These are phyloP conservation scores for Lymantria dispar DNA, from an alignment of 2,888 invertebrate genomes.

Conservation along the genomic window DNA sequence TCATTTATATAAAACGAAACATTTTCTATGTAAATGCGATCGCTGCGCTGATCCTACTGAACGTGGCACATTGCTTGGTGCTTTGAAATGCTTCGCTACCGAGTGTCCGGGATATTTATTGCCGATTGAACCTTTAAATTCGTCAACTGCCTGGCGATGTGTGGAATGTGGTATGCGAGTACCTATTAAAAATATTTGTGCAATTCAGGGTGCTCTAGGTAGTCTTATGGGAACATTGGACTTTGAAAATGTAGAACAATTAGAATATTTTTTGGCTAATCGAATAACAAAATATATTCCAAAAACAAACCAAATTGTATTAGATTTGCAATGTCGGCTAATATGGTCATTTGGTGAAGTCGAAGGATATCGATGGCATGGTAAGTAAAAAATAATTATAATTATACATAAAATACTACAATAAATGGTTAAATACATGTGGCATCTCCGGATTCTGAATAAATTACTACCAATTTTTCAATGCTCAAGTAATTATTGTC, in stretches of 20 bases:
- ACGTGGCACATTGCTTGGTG: conserved; percentile 82
- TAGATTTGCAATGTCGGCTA: conserved; percentile 84
- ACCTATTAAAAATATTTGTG: conserved; percentile 74
- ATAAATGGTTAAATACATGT: too few relatives aligned
- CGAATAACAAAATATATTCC: conserved; percentile 82
- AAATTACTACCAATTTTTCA: too few relatives aligned
- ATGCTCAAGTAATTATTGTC: too few relatives aligned
- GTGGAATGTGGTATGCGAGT: conserved; percentile 75
- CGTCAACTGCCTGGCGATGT: conserved; percentile 83
- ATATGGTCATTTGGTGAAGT: conserved; percentile 84
- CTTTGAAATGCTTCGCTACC: conserved; percentile 79
- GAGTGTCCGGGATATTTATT: conserved; percentile 80
- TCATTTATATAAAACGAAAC: conserved; percentile 85
- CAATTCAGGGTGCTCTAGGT: conserved; percentile 77
- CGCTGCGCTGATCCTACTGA: conserved; percentile 87
- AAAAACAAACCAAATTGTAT: conserved; percentile 81
- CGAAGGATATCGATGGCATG: conserved; percentile 80
- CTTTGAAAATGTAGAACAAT: conserved; percentile 72
- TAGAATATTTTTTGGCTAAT: conserved; percentile 80
- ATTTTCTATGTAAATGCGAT: conserved; percentile 85
- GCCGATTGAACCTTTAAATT: conserved; percentile 79
- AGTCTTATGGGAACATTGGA: conserved; percentile 78
- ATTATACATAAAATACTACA: neutral
- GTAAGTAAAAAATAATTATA: conserved; percentile 58
- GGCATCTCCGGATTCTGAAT: too few relatives aligned